These are phyloP conservation scores for Gryllus bimaculatus DNA, from an alignment of 1,140 invertebrate genomes.

Conservation along the genomic window DNA sequence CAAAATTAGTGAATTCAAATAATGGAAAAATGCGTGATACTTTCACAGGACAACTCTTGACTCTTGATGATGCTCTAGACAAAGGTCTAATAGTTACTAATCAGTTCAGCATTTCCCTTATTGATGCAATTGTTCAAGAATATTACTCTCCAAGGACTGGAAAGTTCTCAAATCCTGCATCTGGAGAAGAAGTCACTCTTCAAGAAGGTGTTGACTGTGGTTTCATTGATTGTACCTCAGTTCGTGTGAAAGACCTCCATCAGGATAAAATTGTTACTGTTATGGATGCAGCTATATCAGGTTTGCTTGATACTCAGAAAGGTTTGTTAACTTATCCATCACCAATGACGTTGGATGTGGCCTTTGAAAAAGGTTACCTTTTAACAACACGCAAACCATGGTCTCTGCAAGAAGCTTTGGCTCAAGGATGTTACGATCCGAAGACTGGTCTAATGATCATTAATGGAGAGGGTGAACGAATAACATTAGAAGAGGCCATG, in stretches of 20 bases:
- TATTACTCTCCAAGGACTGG: slow-evolving; percentile 67
- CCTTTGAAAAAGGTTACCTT: slow-evolving; percentile 66
- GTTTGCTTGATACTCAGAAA: slow-evolving; percentile 58
- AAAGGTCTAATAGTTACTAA: slow-evolving; percentile 59
- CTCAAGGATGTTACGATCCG: slow-evolving; percentile 69
- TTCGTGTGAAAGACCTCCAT: slow-evolving; percentile 64
- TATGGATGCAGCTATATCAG: slow-evolving; percentile 55
- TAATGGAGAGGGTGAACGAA: slow-evolving; percentile 56
- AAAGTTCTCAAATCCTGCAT: slow-evolving; percentile 70
- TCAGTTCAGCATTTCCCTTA: slow-evolving; percentile 54
- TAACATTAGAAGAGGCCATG: slow-evolving; percentile 74
- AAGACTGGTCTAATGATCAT: slow-evolving; percentile 57
- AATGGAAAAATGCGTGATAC: slow-evolving; percentile 59
- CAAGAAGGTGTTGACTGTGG: slow-evolving; percentile 59
- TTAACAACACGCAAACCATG: slow-evolving; percentile 64
- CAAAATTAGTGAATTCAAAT: slow-evolving; percentile 55
- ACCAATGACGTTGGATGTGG: slow-evolving; percentile 58
- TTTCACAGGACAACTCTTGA: slow-evolving; percentile 51
- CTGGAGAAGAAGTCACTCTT: slow-evolving; percentile 61
- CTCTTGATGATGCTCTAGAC: slow-evolving; percentile 58
- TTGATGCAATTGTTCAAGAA: slow-evolving; percentile 66
- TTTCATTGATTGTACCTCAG: slow-evolving; percentile 57
- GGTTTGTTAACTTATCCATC: slow-evolving; percentile 59
- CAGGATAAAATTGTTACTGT: slow-evolving; percentile 54
- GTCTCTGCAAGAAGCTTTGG: slow-evolving; percentile 76